Evolutionary conservation across 2,797 vertebrate species (phyloP).

Genomic region (Rousettus madagascariensis): DNA sequence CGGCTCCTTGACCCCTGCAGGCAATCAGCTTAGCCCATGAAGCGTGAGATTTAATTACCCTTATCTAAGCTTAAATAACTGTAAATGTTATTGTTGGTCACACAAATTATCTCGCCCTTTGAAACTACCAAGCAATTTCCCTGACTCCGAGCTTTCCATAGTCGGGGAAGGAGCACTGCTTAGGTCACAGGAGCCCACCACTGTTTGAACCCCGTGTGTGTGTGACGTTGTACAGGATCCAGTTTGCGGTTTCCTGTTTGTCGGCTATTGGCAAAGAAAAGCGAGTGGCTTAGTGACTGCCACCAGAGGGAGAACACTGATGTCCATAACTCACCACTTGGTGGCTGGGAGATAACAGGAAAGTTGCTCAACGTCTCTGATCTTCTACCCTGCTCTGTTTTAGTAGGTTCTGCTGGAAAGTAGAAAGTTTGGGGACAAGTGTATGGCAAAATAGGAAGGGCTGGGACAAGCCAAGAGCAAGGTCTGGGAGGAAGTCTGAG

Average conservation of each 20-base stretch:
- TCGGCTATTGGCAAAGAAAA: not conserved
- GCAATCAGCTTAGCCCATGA: conserved; percentile 75
- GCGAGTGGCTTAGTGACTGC: not conserved
- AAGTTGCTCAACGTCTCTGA: not conserved
- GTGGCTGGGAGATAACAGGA: not conserved
- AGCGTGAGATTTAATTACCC: conserved; percentile 77
- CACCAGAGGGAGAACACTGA: not conserved
- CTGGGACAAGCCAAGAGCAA: not conserved
- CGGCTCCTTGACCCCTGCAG: conserved; percentile 71
- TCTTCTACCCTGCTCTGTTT: not conserved
- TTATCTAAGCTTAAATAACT: conserved; percentile 80
- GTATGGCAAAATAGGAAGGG: not conserved
- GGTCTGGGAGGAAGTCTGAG: not conserved
- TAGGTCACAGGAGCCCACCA: not conserved
- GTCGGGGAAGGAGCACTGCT: not conserved
- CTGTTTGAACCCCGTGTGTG: not conserved
- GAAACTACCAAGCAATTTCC: conserved; percentile 47
- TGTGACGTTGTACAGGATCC: not conserved
- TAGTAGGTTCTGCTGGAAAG: not conserved
- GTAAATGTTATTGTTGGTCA: conserved; percentile 77
- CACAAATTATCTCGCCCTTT: conserved; percentile 72
- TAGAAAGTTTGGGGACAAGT: not conserved
- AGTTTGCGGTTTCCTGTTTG: not conserved
- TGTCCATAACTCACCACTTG: not conserved
- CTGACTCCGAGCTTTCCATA: conserved; percentile 61